A percentile compares a stretch with the other conserved stretches of the same genome.
Conservation (phyloP, 2,797 vertebrate genomes). For the Bradypus variegatus region DNA sequence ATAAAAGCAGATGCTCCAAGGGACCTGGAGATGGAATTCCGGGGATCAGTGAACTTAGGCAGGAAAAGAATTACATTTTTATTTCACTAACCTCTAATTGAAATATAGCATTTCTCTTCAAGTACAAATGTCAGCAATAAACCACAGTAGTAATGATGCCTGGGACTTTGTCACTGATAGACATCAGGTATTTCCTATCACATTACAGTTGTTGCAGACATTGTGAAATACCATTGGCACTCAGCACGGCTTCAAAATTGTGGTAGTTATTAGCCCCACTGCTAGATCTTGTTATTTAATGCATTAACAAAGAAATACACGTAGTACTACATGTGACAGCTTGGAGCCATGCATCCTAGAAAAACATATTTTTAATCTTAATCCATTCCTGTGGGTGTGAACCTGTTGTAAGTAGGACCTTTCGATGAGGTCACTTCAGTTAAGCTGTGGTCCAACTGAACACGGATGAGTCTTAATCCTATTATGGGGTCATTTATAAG, state of each 20-base stretch:
- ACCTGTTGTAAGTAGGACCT: too few relatives aligned
- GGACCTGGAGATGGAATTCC: neutral
- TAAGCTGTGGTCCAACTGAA: too few relatives aligned
- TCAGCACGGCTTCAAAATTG: neutral
- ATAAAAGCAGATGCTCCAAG: neutral
- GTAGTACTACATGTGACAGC: neutral
- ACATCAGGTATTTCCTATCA: conserved; percentile 29
- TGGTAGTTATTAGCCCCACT: neutral
- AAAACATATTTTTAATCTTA: too few relatives aligned
- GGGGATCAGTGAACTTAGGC: neutral
- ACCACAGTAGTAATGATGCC: neutral
- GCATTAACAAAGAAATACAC: neutral
- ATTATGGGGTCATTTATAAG: too few relatives aligned
- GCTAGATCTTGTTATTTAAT: neutral
- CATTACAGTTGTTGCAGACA: neutral
- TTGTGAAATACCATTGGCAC: conserved; percentile 34
- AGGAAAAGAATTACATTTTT: neutral
- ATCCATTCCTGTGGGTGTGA: too few relatives aligned
- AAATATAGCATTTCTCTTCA: neutral
- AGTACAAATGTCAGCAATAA: neutral
- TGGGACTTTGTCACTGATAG: conserved; percentile 35
- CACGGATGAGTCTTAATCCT: too few relatives aligned
- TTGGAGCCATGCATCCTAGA: too few relatives aligned
- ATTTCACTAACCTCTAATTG: neutral
- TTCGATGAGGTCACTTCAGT: too few relatives aligned